Evolutionary conservation across 2,113 vertebrate species (phyloP).

Genomic region (Pterocles gutturalis): DNA sequence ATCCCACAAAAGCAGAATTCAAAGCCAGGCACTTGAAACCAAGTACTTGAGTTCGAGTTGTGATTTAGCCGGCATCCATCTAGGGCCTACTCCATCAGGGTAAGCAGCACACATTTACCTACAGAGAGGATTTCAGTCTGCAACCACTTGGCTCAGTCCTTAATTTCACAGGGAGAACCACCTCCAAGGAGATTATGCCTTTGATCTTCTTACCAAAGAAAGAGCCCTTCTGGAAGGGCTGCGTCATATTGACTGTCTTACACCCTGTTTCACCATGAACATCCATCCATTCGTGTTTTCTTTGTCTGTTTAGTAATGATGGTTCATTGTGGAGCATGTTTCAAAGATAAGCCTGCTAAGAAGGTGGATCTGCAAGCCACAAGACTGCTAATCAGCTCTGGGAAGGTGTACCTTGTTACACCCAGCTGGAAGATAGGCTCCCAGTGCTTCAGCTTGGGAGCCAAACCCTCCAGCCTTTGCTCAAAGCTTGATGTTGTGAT

Average conservation of each 20-base stretch:
- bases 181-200: background rate
- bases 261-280: background rate
- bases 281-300: background rate
- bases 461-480: background rate
- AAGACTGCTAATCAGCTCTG: background rate
- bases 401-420: background rate
- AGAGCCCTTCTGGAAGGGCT: background rate
- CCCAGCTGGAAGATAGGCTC: background rate
- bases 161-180: background rate
- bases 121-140: background rate
- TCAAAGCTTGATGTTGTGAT: background rate
- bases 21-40: background rate
- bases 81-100: background rate
- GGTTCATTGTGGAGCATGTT: background rate
- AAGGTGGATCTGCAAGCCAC: background rate
- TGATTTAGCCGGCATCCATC: background rate
- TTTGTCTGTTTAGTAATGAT: background rate
- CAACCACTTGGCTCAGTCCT: background rate
- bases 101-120: background rate
- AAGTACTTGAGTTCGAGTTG: background rate
- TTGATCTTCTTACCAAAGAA: background rate
- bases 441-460: background rate
- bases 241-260: background rate
- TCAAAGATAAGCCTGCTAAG: background rate
- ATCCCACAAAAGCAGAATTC: background rate